Evolutionary conservation across 2,888 invertebrate genomes (phyloP).

Genomic region (Acleris laterana): DNA sequence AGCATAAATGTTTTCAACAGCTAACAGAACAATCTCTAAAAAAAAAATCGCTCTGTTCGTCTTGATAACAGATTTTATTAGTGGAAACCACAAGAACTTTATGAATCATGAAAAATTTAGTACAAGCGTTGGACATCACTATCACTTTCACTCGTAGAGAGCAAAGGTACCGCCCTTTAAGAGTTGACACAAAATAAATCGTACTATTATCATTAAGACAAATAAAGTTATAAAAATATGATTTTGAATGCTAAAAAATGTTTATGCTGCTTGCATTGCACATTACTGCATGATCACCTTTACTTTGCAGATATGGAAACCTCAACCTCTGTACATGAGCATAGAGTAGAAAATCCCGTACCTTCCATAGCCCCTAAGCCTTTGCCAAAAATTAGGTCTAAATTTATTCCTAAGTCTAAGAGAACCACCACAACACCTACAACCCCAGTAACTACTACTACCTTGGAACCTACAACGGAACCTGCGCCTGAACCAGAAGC

Average conservation of each 20-base stretch:
- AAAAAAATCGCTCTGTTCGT: too few species aligned
- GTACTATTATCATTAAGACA: too few species aligned
- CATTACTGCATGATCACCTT: constrained; percentile 73
- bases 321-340: constrained; percentile 63
- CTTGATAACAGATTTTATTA: too few species aligned
- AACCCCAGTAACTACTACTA: constrained; percentile 58
- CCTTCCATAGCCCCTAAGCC: constrained; percentile 61
- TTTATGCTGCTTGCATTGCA: constrained; percentile 50
- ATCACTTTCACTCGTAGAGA: too few species aligned
- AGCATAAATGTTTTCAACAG: constrained; percentile 28
- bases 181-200: too few species aligned
- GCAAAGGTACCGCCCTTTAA: too few species aligned
- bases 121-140: too few species aligned
- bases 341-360: constrained; percentile 57
- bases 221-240: too few species aligned
- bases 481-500: constrained; percentile 67
- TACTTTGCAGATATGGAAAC: constrained; percentile 79
- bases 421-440: constrained; percentile 42
- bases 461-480: constrained; percentile 51
- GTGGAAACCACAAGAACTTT: too few species aligned
- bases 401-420: constrained; percentile 61
- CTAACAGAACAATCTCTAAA: constrained; percentile 5
- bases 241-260: constrained; percentile 47
- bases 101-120: too few species aligned
- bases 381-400: constrained; percentile 54